These are phyloP conservation scores for Taeniopygia guttata DNA, from an alignment of 2,797 vertebrate species.

Conservation along the genomic window DNA sequence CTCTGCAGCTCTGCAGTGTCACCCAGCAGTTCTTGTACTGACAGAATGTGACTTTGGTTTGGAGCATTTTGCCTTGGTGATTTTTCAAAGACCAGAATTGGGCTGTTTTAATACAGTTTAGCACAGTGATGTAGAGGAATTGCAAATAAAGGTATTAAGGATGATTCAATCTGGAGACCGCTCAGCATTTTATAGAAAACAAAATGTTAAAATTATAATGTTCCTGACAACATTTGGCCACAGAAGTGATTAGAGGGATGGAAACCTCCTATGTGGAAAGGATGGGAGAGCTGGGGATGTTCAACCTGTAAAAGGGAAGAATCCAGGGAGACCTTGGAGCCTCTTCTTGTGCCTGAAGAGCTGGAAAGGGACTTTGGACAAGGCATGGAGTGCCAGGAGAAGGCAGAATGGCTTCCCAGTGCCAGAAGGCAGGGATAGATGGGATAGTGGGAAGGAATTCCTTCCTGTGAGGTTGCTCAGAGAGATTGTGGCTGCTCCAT, in stretches of 20 bases:
- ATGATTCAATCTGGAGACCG: no score
- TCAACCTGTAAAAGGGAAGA: background rate
- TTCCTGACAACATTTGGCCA: background rate
- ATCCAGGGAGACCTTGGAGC: background rate
- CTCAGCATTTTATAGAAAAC: background rate
- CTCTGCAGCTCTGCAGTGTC: background rate
- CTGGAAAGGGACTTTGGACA: background rate
- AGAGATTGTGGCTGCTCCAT: background rate
- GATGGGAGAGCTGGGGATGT: background rate
- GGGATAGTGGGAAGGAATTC: background rate
- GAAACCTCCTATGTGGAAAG: background rate
- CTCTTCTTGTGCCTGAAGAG: background rate
- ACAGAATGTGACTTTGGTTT: background rate
- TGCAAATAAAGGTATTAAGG: background rate
- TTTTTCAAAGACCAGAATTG: background rate
- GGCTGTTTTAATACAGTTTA: background rate
- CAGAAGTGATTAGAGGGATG: background rate
- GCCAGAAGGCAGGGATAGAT: background rate
- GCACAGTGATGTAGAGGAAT: background rate
- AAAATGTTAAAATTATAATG: background rate
- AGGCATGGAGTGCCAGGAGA: background rate
- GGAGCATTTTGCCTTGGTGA: background rate
- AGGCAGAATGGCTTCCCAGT: background rate
- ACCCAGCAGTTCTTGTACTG: background rate
- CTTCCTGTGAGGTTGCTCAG: background rate